Base-by-base conservation (phyloP, 2,113 vertebrate species). In the Podiceps cristatus region DNA sequence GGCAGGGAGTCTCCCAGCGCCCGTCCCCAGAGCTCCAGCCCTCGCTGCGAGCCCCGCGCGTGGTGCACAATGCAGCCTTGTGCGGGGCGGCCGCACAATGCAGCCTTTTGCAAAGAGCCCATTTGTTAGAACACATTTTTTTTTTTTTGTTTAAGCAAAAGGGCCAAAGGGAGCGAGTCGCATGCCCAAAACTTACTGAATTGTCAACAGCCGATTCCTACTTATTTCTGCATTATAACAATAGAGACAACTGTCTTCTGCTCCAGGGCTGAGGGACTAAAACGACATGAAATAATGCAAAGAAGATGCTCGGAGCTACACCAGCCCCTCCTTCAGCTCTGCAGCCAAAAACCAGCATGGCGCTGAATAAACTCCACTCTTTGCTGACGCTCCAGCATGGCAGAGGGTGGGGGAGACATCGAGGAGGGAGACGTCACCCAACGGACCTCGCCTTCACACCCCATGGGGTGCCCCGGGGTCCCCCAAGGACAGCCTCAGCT, bases 21-120 rank as follows among this genome's bases (percentile, higher is more conserved):
- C 55, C 23, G 8, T 58, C 27, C 11, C 24, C 63, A 35, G 59
- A 74, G 60, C 89, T 87, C 29, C 84, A 37, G 88, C 86, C 76
- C 83, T 86, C 17, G 10, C 76, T 33, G 50, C 0, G 0, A 93
- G 60, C 69, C 77, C 77, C 1, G 0, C 9, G 87, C 2, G 0
- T 19, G 66, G 58, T 19, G 60, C 80, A 97, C 96, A 96, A 96
- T 64, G 89, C 79, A 78, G 86, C 96, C 91, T 96, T 97, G 95
- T 96, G 88, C 2, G 1, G 52, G 44, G 66, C 27, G 2, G 64
- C 24, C 5, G 4, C 91, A 96, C 89, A 97, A 96, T 72, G 77
- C 58, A 69, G 84, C 79, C 91, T 91, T 96, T 96, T 62, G 93
- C 97, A 82, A 87, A 94, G 67, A 85, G 66, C 22, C 58, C 53